Base-by-base conservation (phyloP, 1,140 invertebrate genomes). In the Pachypeltis micranthus region DNA sequence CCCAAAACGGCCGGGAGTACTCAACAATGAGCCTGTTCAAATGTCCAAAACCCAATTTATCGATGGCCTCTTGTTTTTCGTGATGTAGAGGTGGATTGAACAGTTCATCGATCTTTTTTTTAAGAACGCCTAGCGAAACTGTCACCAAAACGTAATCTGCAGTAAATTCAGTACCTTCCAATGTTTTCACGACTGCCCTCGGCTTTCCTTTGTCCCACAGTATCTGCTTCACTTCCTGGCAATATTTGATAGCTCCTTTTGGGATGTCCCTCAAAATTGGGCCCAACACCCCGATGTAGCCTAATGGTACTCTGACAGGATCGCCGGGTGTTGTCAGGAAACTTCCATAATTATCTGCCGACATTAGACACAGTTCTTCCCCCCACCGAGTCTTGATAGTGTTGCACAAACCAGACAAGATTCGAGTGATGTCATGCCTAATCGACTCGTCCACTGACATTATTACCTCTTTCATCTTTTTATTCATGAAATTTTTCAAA, bases 21-120 rank as follows among this genome's bases (percentile, higher is more conserved):
- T 90, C 85, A 3, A 94, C 72, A 73, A 89, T 93, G 44, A 94
- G 80, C 76, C 92, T 93, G 65, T 90, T 82, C 14, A 90, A 84
- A 54, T 80, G 77, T 10, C 85, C 85, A 66, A 77, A 66, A 14
- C 78, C 80, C 21, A 91, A 70, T 70, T 79, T 81, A 47, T 81
- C 75, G 56, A 93, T 92, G 0, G 89, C 86, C 56, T 85, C 78
- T 34, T 84, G 72, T 76, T 93, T 93, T 23, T 81, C 80, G 12
- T 76, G 69, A 0, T 89, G 86, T 57, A 94, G 77, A 25, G 78
- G 73, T 0, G 91, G 91, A 60, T 80, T 81, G 71, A 93, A 94
- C 61, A 93, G 70, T 44, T 81, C 81, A 54, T 84, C 79, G 27
- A 82, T 80, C 69, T 87, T 83, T 63, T 83, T 81, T 75, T 93